Evolutionary conservation across 2,113 vertebrate species (phyloP), one percentile per base, ranked within the genome.

Genomic region (Sclerurus mexicanus): DNA sequence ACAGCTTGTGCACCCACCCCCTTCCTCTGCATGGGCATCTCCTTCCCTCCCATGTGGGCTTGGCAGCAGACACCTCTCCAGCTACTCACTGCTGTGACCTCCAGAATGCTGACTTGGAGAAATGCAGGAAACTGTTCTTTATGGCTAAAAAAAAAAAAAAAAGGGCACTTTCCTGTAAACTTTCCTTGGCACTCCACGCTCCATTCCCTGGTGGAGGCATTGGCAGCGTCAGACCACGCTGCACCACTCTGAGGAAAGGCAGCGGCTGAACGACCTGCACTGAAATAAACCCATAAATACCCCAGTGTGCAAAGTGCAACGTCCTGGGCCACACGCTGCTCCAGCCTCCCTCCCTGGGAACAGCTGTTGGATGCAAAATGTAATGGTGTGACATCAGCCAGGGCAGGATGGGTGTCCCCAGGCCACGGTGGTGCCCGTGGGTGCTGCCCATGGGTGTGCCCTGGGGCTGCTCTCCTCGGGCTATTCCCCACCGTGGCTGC

Each of bases 21-120:
- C 2, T 74, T 35, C 25, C 53, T 66, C 46, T 2, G n/a, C 64
- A 10, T 6, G 7, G 67, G 58, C 76, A 37, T 33, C 82, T 78
- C 87, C 59, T 77, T 88, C 62, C 28, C 52, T 85, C 6, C 2
- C 49, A 50, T 3, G 2, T 2, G 9, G 81, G 40, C 55, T 90
- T 95, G 87, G 92, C 87, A 76, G 62, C 27, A 23, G 64, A 31
- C 3, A 3, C 72, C 56, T 84, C 74, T 81, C 75, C 89, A 55
- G n/a, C 77, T 14, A 7, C 87, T 86, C 0, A 0, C 92, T 89
- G 75, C 91, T 56, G 66, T 88, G 80, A 89, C 93, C 95, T 93
- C 80, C 90, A 52, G 90, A 69, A 87, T 83, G 97, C 95, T 96
- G 96, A 95, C 44, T 8, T 37, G 66, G 55, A 64, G 94, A 86